These are phyloP conservation scores for Pelecanoides urinatrix DNA, from an alignment of 2,113 vertebrate species.

Conservation along the genomic window DNA sequence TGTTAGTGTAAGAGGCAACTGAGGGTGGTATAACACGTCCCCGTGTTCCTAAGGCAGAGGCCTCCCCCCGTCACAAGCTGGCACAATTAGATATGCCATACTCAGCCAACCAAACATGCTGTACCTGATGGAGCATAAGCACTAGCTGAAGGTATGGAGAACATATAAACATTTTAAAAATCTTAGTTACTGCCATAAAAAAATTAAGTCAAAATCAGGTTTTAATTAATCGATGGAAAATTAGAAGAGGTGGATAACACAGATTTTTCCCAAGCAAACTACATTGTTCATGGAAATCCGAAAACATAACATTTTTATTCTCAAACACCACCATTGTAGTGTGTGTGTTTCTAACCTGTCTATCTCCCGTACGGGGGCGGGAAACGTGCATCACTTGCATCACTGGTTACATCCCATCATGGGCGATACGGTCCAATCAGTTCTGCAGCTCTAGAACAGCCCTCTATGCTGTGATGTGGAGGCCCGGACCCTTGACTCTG, in stretches of 20 bases:
- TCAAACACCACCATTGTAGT: background rate
- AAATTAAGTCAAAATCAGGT: background rate
- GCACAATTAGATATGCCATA: background rate
- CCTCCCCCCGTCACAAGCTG: background rate
- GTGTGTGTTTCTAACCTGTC: background rate
- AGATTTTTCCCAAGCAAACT: background rate
- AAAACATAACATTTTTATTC: background rate
- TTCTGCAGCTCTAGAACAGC: background rate
- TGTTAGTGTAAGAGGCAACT: background rate
- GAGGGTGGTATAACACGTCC: background rate
- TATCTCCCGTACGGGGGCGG: background rate
- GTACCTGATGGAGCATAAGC: background rate
- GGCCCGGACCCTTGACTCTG: no score
- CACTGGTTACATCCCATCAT: background rate
- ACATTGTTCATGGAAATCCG: background rate
- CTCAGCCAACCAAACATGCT: background rate
- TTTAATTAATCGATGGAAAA: background rate
- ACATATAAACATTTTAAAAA: background rate
- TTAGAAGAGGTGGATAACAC: background rate
- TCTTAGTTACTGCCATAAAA: background rate
- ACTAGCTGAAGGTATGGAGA: background rate
- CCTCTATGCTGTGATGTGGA: no score
- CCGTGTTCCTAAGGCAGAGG: background rate
- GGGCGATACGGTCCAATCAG: background rate
- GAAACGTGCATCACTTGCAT: background rate